phyloP scores from a whole-genome alignment of 2,888 invertebrate genomes.

The Heliconius ethilla region DNA sequence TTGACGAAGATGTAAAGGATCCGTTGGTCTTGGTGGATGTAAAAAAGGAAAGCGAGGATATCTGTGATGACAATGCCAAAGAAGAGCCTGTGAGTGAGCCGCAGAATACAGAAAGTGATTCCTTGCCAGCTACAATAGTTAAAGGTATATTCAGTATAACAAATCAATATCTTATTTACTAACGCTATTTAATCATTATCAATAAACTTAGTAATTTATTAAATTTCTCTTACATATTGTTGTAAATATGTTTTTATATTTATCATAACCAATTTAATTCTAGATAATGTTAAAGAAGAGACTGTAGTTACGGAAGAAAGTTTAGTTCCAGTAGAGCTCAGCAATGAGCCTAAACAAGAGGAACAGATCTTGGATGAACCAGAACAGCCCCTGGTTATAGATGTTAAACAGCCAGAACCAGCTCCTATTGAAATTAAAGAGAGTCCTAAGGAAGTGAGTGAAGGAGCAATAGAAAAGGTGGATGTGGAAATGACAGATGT shows the following conservation, averaged over 20 bases:
- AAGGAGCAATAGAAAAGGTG: conserved; percentile 47
- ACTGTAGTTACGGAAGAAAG: conserved; percentile 42
- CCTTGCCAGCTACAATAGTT: conserved; percentile 39
- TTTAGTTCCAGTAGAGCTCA: conserved; percentile 41
- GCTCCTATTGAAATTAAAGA: conserved; percentile 34
- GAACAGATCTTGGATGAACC: conserved; percentile 21
- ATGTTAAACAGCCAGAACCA: conserved; percentile 34
- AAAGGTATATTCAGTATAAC: conserved; percentile 44
- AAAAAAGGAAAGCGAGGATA: conserved; percentile 54
- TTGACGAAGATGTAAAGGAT: conserved; percentile 62
- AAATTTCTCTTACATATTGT: too few relatives aligned
- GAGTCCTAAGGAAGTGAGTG: conserved; percentile 44
- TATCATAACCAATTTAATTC: conserved; percentile 7
- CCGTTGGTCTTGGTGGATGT: conserved; percentile 49
- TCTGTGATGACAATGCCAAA: conserved; percentile 80
- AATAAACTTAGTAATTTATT: too few relatives aligned
- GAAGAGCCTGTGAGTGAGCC: conserved; percentile 64
- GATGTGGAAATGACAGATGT: conserved; percentile 66
- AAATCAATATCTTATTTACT: background rate
- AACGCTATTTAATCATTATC: too few relatives aligned
- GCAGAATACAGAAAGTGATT: conserved; percentile 55
- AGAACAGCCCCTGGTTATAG: conserved; percentile 18
- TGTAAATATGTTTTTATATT: too few relatives aligned
- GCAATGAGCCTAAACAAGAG: conserved; percentile 34
- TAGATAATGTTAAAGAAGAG: conserved; percentile 33